Base-by-base conservation (phyloP, 2,113 vertebrate genomes). In the Crotalus helleri region DNA sequence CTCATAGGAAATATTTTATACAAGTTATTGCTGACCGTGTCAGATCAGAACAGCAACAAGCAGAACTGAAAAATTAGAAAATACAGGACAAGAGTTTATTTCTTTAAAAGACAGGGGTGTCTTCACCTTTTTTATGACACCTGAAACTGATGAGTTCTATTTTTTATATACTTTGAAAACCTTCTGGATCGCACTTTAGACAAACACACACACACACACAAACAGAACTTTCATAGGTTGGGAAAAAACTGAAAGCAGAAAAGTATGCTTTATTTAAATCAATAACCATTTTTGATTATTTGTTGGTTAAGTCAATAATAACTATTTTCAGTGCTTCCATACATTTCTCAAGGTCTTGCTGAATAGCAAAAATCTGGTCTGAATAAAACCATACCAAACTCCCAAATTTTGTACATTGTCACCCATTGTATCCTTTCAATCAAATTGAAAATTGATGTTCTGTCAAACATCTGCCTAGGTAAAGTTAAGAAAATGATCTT, bases 1-100 rank as follows among this genome's bases (percentile, higher is more conserved):
- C 85, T 92, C 93, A 53, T 19, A 91, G 53, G 93, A 94, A 51
- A 86, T 39, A 85, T 46, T 85, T 87, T 92, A 51, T 3, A 13
- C 74, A 81, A 3, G 7, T 21, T 81, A 69, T 51, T 33, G 49
- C 57, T 92, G 81, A 5, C 10, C 26, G 17, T 88, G 39, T 92
- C 24, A 91, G 69, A 91, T 90, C 2, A 91, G 91, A 93, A 86
- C 94, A 74, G 1, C 21, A 19, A 69, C 33, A 44, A 26, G 11
- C 85, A 69, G 44, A 61, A 57, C 53, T 21, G 46, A 61, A 85
- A 46, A n/a, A 12, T 61, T 87, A 55, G 17, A 53, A 54, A 61
- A 85, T 19, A 33, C 7, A 23, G 17, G 11, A 17, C 7, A 23
- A 54, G 29, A 57, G n/a, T 15, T 59, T 55, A 86, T 46, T 61